Base-by-base conservation (phyloP, 2,113 vertebrate species). In the Otocyon megalotis region DNA sequence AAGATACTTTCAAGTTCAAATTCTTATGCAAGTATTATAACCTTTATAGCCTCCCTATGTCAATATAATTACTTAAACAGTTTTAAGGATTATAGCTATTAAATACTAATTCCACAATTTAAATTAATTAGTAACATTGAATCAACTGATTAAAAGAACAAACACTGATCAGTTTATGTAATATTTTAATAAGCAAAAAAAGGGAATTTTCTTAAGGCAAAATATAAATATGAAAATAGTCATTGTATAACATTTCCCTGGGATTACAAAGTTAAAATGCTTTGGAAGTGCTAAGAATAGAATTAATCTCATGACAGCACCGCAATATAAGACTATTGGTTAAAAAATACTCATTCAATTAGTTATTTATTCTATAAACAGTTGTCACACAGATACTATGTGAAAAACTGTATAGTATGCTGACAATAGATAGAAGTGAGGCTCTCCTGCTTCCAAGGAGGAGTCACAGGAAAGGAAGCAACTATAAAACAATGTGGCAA, bases 51-150 rank as follows among this genome's bases (percentile, higher is more conserved):
- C 16, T 53, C 50, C 8, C 8, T 43, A 81, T 11, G 5, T 53
- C 2, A n/a, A 53, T 5, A 50, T 74, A 88, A 32, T 88, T 80
- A 69, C 32, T 81, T 22, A 60, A 1, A 35, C 48, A 2, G 24
- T 69, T 93, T 94, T 65, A 87, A 90, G 12, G 5, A 72, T 92
- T 86, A 77, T 67, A 82, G 30, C 24, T 71, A 58, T 89, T 93
- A 76, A 93, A 69, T 48, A 85, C n/a, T 90, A 96, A 90, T 95
- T 96, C 77, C 32, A 87, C 6, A 63, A 85, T 91, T 93, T 88
- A 93, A 94, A 50, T 9, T 65, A 77, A 88, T 80, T 69, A n/a
- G 22, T 82, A 71, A 48, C 24, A 83, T 69, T 80, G 63, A 58
- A 76, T 63, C 50, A 22, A 67, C 9, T 87, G 53, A 37, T 62